Conservation (phyloP, 2,888 invertebrate genomes). For the Nemapogon koenigi region DNA sequence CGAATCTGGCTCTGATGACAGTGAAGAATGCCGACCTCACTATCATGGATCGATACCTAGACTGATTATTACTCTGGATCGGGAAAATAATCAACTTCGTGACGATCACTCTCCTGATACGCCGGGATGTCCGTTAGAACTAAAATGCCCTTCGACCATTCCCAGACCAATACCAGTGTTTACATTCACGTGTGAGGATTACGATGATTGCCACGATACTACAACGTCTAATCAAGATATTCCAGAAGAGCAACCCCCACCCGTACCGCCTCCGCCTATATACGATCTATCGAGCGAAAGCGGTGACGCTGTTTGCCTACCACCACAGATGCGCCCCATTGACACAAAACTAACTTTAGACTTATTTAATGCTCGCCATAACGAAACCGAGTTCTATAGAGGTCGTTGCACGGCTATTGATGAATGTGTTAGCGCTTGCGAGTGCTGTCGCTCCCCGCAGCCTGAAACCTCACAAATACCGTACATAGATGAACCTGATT, state of each 20-base stretch:
- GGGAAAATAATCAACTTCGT: constrained; percentile 41
- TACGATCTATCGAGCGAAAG: constrained; percentile 40
- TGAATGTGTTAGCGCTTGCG: constrained; percentile 53
- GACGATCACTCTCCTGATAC: constrained; percentile 48
- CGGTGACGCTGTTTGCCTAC: constrained; percentile 34
- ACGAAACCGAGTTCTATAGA: constrained; percentile 27
- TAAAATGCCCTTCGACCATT: constrained; percentile 22
- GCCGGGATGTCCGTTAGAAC: constrained; percentile 42
- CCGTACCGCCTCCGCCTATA: constrained; percentile 30
- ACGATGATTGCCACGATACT: constrained; percentile 31
- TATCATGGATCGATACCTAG: constrained; percentile 51
- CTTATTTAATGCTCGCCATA: constrained; percentile 31
- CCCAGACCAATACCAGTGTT: constrained; percentile 44
- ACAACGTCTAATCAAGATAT: constrained; percentile 22
- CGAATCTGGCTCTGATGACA: constrained; percentile 51
- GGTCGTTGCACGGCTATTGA: constrained; percentile 42
- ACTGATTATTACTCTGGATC: constrained; percentile 46
- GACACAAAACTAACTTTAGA: constrained; percentile 45
- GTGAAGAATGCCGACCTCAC: constrained; percentile 37
- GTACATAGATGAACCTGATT: constrained; percentile 52
- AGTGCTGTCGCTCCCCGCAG: constrained; percentile 52
- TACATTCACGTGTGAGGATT: constrained; percentile 53
- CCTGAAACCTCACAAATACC: constrained; percentile 49
- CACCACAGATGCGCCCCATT: constrained; percentile 49
- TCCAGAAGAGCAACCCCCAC: constrained; percentile 23